phyloP scores from a whole-genome alignment of 2,113 vertebrate species.

The Columbina picui region DNA sequence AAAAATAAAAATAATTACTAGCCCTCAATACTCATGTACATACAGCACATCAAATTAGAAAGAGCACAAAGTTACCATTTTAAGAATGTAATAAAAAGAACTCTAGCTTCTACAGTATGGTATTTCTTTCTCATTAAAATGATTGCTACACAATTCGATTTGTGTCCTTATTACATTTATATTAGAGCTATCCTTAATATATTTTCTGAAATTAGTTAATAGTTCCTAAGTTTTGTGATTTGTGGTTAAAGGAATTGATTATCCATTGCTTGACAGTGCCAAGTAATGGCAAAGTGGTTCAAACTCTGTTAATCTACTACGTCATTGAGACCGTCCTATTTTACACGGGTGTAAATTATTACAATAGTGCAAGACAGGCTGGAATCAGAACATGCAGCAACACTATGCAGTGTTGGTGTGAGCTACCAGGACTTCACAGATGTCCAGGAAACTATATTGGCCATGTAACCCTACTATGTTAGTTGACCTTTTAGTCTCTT shows the following conservation, averaged over 20 bases:
- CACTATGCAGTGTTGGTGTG: neutral
- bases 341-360: neutral
- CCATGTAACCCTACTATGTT: neutral
- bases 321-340: neutral
- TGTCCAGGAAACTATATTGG: neutral
- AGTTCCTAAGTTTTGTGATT: constrained; percentile 5
- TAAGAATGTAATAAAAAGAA: constrained; percentile 10
- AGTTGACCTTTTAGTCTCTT: neutral
- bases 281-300: neutral
- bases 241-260: neutral
- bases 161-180: neutral
- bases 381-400: neutral
- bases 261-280: neutral
- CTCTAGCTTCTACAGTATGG: neutral
- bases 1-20: neutral
- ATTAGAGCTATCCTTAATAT: neutral
- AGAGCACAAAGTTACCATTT: neutral
- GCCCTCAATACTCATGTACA: neutral
- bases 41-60: neutral
- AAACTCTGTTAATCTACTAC: neutral
- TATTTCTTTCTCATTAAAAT: constrained; percentile 39
- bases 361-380: neutral
- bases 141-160: neutral
- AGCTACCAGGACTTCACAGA: neutral
- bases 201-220: neutral